Base-by-base conservation (phyloP, 1,140 invertebrate genomes). In the Rhagoletis pomonella region DNA sequence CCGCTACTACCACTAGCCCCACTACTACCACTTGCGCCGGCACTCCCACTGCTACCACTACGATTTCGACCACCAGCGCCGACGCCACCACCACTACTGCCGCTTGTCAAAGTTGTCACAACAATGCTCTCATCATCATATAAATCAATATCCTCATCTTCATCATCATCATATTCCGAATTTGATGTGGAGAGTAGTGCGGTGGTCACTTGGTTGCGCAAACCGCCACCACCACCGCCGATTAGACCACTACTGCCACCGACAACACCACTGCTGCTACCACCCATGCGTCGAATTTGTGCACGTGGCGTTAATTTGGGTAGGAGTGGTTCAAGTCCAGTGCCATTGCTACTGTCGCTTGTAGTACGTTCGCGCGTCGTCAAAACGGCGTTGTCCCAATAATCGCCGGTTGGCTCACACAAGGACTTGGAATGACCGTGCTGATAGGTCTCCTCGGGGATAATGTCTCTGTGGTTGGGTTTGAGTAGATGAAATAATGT, bases 41-140 rank as follows among this genome's bases (percentile, higher is more conserved):
- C 87, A 47, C 73, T 59, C 1, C 89, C 88, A n/a, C 89, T 77
- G 10, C 64, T 87, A 7, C 86, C 87, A 60, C 42, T 55, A 17
- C 58, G 60, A 86, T 86, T 67, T 14, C 42, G 17, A 47, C 12
- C 55, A 60, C 64, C n/a, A n/a, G n/a, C n/a, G n/a, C n/a, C n/a
- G n/a, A n/a, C n/a, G n/a, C n/a, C 81, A 58, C 87, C 90, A 87
- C 64, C 89, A 88, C 12, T 19, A 73, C 69, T 87, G 87, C 86
- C 87, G 89, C 55, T 90, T 9, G 90, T 92, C 50, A 90, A 91
- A 10, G 91, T 92, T 60, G 91, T 92, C 17, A 92, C 90, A 17
- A 93, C 92, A 88, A 93, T 93, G 29, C 91, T 93, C 81, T 93
- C 92, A 88, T 93, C 92, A 64, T 92, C 92, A 67, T 93, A 93